Evolutionary conservation across 23 tunicate genomes (phyloP).

Genomic region (Ascidia mentula): DNA sequence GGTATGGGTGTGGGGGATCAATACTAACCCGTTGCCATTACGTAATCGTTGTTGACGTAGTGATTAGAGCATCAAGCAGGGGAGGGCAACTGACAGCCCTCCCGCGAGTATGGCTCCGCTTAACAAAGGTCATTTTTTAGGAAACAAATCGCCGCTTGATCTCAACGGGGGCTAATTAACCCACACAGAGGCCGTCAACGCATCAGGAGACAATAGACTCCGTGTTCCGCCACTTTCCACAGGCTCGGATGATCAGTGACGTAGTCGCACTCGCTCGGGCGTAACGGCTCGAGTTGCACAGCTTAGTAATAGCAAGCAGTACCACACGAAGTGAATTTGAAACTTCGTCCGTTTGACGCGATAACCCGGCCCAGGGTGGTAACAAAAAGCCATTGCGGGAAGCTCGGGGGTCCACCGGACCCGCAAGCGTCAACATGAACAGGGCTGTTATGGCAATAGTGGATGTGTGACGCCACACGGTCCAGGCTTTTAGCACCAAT

Average conservation of each 20-base stretch:
- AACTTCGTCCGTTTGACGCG: too few relatives aligned
- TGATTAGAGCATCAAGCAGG: not conserved
- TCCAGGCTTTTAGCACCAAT: not conserved
- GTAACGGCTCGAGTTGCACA: conserved; percentile 5
- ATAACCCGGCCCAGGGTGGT: not conserved
- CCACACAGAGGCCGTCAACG: not conserved
- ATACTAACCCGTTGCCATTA: not conserved
- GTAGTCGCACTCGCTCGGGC: not conserved
- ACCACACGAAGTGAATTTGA: too few relatives aligned
- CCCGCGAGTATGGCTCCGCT: not conserved
- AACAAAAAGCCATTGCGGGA: not conserved
- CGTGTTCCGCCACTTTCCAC: not conserved
- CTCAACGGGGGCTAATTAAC: not conserved
- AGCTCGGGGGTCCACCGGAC: not conserved
- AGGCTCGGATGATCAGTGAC: not conserved
- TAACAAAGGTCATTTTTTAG: not conserved
- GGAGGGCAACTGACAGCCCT: not conserved
- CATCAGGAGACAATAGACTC: not conserved
- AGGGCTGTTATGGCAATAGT: conserved; percentile 8
- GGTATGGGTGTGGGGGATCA: not conserved
- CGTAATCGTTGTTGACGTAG: conserved; percentile 5
- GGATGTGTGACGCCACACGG: not conserved
- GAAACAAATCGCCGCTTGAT: conserved; percentile 7
- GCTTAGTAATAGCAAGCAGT: not conserved
- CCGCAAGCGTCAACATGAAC: not conserved